These are phyloP conservation scores for Galeopterus variegatus DNA, from an alignment of 2,113 vertebrate species.

Conservation along the genomic window DNA sequence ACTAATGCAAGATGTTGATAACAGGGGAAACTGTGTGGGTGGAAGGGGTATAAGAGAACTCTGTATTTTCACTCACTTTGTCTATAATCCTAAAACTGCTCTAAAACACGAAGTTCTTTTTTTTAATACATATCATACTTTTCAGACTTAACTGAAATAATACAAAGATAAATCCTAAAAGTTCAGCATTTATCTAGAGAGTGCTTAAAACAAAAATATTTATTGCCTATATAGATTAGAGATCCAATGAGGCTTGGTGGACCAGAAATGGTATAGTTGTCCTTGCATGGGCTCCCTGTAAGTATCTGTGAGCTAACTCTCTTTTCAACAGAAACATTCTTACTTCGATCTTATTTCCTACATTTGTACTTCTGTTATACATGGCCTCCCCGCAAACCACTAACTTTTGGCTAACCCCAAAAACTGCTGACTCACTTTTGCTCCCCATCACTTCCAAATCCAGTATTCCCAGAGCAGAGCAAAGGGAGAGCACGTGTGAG, in stretches of 20 bases:
- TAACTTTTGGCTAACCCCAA: neutral
- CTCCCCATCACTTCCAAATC: neutral
- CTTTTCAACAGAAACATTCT: constrained; percentile 1
- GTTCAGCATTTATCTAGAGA: neutral
- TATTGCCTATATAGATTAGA: neutral
- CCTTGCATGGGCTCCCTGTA: neutral
- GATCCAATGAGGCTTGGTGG: neutral
- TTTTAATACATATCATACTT: neutral
- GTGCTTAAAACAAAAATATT: neutral
- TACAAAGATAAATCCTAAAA: constrained; percentile 12
- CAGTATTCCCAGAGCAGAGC: neutral
- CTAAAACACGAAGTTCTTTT: neutral
- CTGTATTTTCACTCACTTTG: neutral
- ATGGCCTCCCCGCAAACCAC: neutral
- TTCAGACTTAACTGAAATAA: constrained; percentile 16
- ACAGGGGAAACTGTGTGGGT: neutral
- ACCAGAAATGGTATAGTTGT: neutral
- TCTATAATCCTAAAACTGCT: neutral
- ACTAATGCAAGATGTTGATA: neutral
- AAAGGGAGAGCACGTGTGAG: neutral
- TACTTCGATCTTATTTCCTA: neutral
- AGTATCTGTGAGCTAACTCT: neutral
- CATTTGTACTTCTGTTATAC: neutral
- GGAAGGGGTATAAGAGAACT: neutral
- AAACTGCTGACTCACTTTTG: neutral